Evolutionary conservation across 2,888 invertebrate genomes (phyloP).

Genomic region (Lacanobia wlatinum): DNA sequence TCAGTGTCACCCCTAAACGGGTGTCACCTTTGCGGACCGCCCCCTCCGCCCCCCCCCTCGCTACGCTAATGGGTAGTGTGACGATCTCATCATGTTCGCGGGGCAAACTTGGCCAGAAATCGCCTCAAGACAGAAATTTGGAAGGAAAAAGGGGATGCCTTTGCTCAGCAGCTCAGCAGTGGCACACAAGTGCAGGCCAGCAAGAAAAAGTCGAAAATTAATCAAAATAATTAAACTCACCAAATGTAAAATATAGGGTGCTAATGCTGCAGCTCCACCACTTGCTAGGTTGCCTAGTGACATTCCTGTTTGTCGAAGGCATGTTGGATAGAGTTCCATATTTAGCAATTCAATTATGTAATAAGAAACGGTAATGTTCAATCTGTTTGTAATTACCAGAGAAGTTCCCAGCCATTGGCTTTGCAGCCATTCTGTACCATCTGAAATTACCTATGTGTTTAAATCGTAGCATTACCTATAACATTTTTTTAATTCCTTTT

Average conservation of each 20-base stretch:
- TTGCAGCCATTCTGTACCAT: slow-evolving; percentile 65
- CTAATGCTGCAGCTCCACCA: slow-evolving; percentile 89
- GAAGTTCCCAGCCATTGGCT: slow-evolving; percentile 76
- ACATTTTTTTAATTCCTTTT: not conserved
- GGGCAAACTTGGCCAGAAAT: too few species aligned
- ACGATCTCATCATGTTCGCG: too few species aligned
- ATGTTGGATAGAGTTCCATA: slow-evolving; percentile 93
- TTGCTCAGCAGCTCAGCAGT: too few species aligned
- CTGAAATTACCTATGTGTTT: slow-evolving; percentile 51
- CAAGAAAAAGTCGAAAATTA: not conserved
- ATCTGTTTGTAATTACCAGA: slow-evolving; percentile 86
- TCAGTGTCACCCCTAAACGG: too few species aligned
- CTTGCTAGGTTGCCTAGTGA: slow-evolving; percentile 91
- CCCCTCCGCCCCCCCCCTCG: too few species aligned
- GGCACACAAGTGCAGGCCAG: too few species aligned
- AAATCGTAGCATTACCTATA: not conserved
- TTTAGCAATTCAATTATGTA: slow-evolving; percentile 91
- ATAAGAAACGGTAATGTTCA: slow-evolving; percentile 89
- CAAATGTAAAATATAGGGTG: slow-evolving; percentile 91
- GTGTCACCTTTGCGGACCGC: too few species aligned
- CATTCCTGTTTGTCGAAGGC: slow-evolving; percentile 92
- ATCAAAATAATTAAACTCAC: slow-evolving; percentile 74
- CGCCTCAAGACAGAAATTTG: too few species aligned
- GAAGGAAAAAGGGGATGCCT: too few species aligned
- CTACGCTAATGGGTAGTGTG: too few species aligned